phyloP scores from a whole-genome alignment of 2,797 vertebrate species.

The Epinephelus awoara region DNA sequence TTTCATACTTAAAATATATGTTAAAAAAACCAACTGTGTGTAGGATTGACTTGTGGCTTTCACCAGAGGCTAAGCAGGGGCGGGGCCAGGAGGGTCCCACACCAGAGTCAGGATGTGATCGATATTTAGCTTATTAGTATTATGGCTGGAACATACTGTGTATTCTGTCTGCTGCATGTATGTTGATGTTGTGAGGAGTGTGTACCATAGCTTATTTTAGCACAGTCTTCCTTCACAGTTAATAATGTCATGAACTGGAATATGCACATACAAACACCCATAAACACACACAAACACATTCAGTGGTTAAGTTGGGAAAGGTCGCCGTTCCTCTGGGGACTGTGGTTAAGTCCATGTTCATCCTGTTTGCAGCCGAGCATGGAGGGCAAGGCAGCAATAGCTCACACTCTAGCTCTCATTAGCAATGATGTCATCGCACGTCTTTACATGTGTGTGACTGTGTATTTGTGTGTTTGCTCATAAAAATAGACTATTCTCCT shows the following conservation, averaged over 20 bases:
- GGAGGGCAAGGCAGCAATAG: conserved; percentile 43
- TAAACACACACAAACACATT: conserved; percentile 6
- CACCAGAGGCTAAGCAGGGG: no score
- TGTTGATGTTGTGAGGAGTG: background rate
- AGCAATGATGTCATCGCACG: conserved; percentile 23
- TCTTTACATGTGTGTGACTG: conserved; percentile 29
- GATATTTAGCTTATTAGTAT: no score
- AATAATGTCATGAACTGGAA: no score
- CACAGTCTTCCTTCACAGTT: no score
- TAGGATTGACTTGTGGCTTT: no score
- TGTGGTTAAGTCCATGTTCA: conserved; percentile 60
- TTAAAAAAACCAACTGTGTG: no score
- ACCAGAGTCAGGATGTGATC: no score
- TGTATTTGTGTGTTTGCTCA: conserved; percentile 5
- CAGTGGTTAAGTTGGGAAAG: conserved; percentile 51
- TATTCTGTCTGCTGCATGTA: no score
- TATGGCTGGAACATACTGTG: no score
- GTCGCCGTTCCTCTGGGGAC: conserved; percentile 52
- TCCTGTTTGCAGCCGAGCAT: conserved; percentile 61
- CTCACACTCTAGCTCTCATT: conserved; percentile 51
- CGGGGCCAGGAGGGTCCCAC: no score
- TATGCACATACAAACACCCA: conserved; percentile 2
- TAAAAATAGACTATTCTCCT: background rate
- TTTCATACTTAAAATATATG: background rate
- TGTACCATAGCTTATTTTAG: background rate